A percentile compares a stretch with the other conserved stretches of the same genome.
These are phyloP conservation scores for Habroteleia sp. DNA, from an alignment of 2,888 invertebrate genomes.

Conservation along the genomic window DNA sequence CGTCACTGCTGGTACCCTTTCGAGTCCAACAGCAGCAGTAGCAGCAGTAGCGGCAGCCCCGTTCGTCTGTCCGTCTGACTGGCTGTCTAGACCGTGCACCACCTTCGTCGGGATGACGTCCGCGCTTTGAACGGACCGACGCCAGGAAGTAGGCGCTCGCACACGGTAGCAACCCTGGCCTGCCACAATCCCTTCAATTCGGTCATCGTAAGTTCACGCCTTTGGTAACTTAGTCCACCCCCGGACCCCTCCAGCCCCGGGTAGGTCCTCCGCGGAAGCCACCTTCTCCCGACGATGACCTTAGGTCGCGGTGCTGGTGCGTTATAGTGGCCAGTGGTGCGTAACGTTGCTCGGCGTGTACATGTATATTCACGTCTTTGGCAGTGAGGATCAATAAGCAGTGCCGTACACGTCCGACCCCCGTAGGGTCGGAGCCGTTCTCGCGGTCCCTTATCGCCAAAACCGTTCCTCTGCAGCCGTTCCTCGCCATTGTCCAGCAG, in stretches of 20 bases:
- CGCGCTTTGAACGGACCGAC: slow-evolving; percentile 72
- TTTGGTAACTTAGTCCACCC: slow-evolving; percentile 9
- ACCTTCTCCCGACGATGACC: neutral
- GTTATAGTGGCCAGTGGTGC: slow-evolving; percentile 69
- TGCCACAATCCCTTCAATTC: slow-evolving; percentile 81
- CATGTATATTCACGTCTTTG: slow-evolving; percentile 76
- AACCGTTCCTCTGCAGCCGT: no score
- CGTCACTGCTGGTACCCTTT: slow-evolving; percentile 56
- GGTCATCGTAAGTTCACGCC: slow-evolving; percentile 78
- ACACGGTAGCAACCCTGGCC: slow-evolving; percentile 77
- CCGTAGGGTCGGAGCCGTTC: slow-evolving; percentile 15
- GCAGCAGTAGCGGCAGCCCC: slow-evolving; percentile 69
- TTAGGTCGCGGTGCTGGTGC: slow-evolving; percentile 27
- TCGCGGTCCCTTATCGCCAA: slow-evolving; percentile 5
- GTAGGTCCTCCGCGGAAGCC: neutral
- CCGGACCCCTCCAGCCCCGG: neutral
- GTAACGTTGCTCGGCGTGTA: slow-evolving; percentile 70
- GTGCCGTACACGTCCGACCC: slow-evolving; percentile 72
- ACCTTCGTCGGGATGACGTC: slow-evolving; percentile 72
- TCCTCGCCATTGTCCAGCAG: no score
- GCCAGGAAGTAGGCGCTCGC: slow-evolving; percentile 67
- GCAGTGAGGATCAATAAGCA: slow-evolving; percentile 81
- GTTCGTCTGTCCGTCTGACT: slow-evolving; percentile 72
- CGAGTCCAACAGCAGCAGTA: slow-evolving; percentile 45
- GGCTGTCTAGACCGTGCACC: slow-evolving; percentile 48